Percentiles rank a stretch among this genome's conserved stretches.
Conservation (phyloP, 64 coral and sea anemone genomes). For the Dendrophyllia cribrosa region DNA sequence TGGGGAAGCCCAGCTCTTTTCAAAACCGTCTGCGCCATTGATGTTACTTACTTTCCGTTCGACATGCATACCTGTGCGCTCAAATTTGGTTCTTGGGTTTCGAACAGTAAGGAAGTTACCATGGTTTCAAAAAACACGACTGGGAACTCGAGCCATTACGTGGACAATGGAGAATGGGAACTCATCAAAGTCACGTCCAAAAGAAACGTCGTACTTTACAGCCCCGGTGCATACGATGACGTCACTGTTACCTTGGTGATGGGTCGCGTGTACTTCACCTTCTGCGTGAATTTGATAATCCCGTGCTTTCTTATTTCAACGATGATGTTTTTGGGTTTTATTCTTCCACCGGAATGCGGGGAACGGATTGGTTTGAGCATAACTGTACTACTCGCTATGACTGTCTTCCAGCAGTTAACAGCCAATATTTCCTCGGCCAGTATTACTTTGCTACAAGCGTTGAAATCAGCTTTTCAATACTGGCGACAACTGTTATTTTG, state of each 20-base stretch:
- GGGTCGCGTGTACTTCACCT: slow-evolving; percentile 62
- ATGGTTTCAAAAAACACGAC: neutral
- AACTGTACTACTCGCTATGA: slow-evolving; percentile 79
- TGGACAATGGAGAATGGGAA: slow-evolving; percentile 75
- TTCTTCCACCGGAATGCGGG: slow-evolving; percentile 73
- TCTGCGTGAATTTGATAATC: slow-evolving; percentile 76
- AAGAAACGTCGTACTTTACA: slow-evolving; percentile 29
- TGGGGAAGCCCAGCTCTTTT: slow-evolving; percentile 77
- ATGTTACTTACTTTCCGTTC: slow-evolving; percentile 78
- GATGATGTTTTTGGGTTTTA: slow-evolving; percentile 84
- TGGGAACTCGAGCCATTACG: slow-evolving; percentile 34
- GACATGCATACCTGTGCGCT: slow-evolving; percentile 60
- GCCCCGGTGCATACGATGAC: slow-evolving; percentile 21
- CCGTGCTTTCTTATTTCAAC: slow-evolving; percentile 81
- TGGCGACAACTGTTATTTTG: slow-evolving; percentile 71
- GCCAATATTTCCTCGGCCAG: slow-evolving; percentile 76
- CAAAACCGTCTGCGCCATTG: slow-evolving; percentile 57
- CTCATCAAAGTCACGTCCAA: slow-evolving; percentile 24
- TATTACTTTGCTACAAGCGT: slow-evolving; percentile 89
- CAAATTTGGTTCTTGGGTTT: slow-evolving; percentile 84
- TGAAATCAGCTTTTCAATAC: slow-evolving; percentile 72
- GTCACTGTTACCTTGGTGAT: slow-evolving; percentile 67
- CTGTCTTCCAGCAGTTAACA: slow-evolving; percentile 84
- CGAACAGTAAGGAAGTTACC: slow-evolving; percentile 7
- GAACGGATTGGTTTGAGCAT: slow-evolving; percentile 83